A percentile compares a stretch with the other conserved stretches of the same genome.
Evolutionary conservation across 2,797 vertebrate genomes (phyloP).

Genomic region (Strix occidentalis): DNA sequence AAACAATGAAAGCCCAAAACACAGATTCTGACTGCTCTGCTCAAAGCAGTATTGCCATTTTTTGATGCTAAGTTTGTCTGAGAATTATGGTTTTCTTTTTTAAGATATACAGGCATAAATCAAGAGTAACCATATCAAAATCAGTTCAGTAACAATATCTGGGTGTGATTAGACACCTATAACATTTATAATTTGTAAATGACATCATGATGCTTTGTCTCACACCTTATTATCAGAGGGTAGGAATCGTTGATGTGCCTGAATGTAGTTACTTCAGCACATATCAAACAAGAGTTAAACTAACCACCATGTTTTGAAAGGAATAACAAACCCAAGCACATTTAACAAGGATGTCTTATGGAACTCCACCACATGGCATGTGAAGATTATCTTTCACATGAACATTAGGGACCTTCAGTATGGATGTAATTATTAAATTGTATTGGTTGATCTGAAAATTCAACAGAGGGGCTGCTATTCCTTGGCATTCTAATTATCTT

Average conservation of each 20-base stretch:
- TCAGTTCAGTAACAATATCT: not conserved
- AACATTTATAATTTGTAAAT: not conserved
- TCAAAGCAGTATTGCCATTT: not conserved
- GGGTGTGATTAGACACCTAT: not conserved
- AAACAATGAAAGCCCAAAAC: not conserved
- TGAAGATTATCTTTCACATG: not conserved
- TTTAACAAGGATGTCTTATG: not conserved
- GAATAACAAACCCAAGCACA: not conserved
- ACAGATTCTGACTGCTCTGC: not conserved
- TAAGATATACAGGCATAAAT: not conserved
- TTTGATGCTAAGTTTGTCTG: not conserved
- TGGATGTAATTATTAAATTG: not conserved
- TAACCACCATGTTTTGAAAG: not conserved
- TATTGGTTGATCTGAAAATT: not conserved
- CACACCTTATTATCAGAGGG: not conserved
- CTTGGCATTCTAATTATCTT: not conserved
- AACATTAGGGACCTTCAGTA: not conserved
- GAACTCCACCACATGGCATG: not conserved
- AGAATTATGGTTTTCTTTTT: not conserved
- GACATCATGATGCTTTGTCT: not conserved
- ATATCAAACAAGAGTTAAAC: not conserved
- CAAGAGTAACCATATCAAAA: not conserved
- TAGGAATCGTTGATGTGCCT: not conserved
- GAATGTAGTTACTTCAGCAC: not conserved
- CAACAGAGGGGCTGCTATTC: not conserved